These are phyloP conservation scores for Drosophila rubida DNA, from an alignment of 2,888 invertebrate genomes.

Conservation along the genomic window DNA sequence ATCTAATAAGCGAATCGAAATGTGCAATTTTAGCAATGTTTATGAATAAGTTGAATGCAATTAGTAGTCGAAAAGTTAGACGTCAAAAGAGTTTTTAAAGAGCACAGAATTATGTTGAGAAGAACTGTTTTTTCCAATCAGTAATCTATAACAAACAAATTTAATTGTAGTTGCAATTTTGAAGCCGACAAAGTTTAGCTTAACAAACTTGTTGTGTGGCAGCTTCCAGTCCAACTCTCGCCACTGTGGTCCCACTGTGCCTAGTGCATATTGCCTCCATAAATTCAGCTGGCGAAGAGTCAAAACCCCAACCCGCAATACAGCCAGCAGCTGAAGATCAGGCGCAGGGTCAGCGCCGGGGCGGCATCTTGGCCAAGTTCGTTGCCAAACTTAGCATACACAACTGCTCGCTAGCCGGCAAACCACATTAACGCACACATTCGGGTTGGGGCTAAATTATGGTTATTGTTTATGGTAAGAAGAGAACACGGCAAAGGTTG, in stretches of 20 bases:
- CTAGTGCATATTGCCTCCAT: constrained; percentile 37
- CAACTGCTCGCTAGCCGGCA: constrained; percentile 37
- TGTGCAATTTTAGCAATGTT: too few species aligned
- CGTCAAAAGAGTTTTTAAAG: too few species aligned
- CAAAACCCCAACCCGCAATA: neutral
- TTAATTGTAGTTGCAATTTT: too few species aligned
- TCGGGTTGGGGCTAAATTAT: constrained; percentile 73
- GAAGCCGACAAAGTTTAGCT: too few species aligned
- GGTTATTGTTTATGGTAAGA: constrained; percentile 81
- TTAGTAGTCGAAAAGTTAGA: too few species aligned
- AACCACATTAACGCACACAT: constrained; percentile 70
- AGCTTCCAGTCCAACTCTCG: too few species aligned
- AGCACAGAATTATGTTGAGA: too few species aligned
- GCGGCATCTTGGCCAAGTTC: constrained; percentile 13
- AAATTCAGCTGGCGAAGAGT: constrained; percentile 48
- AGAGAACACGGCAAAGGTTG: constrained; percentile 71
- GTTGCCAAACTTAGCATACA: constrained; percentile 51
- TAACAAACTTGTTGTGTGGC: too few species aligned
- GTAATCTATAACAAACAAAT: too few species aligned
- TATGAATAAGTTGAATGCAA: too few species aligned
- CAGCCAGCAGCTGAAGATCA: neutral
- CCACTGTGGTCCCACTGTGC: constrained; percentile 9
- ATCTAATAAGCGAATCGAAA: too few species aligned
- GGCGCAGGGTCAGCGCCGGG: neutral
- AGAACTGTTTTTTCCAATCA: too few species aligned